Evolutionary conservation across 2,888 invertebrate species (phyloP).

Genomic region (Watsonalla binaria): DNA sequence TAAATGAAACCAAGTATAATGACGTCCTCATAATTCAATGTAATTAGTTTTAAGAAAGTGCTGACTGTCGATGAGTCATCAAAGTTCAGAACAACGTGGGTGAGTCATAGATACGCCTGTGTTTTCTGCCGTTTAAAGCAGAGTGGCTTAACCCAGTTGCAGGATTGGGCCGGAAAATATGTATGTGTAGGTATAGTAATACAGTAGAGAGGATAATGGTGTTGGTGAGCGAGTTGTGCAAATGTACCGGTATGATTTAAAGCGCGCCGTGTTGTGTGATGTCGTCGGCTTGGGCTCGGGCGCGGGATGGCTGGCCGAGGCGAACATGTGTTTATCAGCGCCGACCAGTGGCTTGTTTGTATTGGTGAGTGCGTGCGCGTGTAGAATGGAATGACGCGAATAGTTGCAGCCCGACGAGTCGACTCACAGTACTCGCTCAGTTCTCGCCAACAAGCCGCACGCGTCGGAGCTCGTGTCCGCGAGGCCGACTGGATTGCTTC

Average conservation of each 20-base stretch:
- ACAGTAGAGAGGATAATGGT: slow-evolving; percentile 9
- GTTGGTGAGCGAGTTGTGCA: slow-evolving; percentile 17
- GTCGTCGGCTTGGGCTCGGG: slow-evolving; percentile 6
- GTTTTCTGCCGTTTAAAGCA: background rate
- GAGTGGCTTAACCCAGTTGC: slow-evolving; percentile 1
- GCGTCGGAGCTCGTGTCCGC: slow-evolving; percentile 60
- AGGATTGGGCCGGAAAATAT: background rate
- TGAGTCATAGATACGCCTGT: background rate
- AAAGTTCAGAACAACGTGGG: background rate
- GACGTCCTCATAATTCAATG: background rate
- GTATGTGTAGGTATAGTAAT: background rate
- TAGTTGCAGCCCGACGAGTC: slow-evolving; percentile 52
- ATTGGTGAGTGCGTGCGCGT: slow-evolving; percentile 68
- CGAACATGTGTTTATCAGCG: slow-evolving; percentile 52
- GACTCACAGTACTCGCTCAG: slow-evolving; percentile 38
- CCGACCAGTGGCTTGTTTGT: slow-evolving; percentile 58
- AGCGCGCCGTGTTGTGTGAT: slow-evolving; percentile 27
- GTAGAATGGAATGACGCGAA: slow-evolving; percentile 71
- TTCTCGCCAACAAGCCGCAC: slow-evolving; percentile 54
- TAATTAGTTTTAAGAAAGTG: background rate
- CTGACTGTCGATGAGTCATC: background rate
- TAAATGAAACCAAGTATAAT: background rate
- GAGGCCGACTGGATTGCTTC: slow-evolving; percentile 56
- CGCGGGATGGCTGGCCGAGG: slow-evolving; percentile 28
- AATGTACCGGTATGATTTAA: slow-evolving; percentile 27